These are phyloP conservation scores for Amphipyra tragopoginis DNA, from an alignment of 2,888 invertebrate species.

Conservation along the genomic window DNA sequence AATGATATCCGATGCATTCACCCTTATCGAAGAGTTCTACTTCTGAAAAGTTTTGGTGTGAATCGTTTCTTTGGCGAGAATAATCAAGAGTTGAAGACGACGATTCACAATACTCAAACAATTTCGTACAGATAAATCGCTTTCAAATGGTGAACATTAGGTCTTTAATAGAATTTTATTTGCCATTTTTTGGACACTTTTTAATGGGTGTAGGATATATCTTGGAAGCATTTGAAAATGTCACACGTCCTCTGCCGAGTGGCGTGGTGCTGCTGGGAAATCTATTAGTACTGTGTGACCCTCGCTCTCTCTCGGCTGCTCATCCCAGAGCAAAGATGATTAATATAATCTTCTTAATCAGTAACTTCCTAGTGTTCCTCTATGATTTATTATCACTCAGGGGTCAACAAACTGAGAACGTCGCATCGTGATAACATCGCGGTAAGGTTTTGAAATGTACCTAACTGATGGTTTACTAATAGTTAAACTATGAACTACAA, in stretches of 20 bases:
- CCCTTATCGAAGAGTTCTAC: conserved; percentile 55
- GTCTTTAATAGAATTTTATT: conserved; percentile 61
- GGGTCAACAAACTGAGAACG: conserved; percentile 29
- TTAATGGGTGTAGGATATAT: conserved; percentile 81
- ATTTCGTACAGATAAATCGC: conserved; percentile 5
- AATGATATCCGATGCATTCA: conserved; percentile 59
- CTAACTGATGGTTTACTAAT: neutral
- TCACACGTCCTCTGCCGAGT: conserved; percentile 77
- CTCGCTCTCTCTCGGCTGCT: conserved; percentile 65
- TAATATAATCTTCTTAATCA: conserved; percentile 74
- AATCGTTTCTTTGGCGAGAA: conserved; percentile 67
- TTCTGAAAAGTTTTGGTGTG: conserved; percentile 52
- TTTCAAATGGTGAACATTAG: conserved; percentile 66
- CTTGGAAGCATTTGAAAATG: conserved; percentile 73
- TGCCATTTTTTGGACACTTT: conserved; percentile 77
- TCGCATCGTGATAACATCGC: conserved; percentile 7
- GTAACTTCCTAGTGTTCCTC: conserved; percentile 75
- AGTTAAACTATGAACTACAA: conserved; percentile 21
- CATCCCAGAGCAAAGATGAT: conserved; percentile 69
- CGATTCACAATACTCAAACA: conserved; percentile 23
- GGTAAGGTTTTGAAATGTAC: conserved; percentile 10
- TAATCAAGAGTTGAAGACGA: conserved; percentile 61
- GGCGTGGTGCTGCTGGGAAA: conserved; percentile 79
- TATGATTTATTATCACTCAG: conserved; percentile 68
- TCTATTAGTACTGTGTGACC: conserved; percentile 74